A percentile compares a stretch with the other conserved stretches of the same genome.
Evolutionary conservation across 1,140 invertebrate genomes (phyloP).

Genomic region (Papilio machaon): DNA sequence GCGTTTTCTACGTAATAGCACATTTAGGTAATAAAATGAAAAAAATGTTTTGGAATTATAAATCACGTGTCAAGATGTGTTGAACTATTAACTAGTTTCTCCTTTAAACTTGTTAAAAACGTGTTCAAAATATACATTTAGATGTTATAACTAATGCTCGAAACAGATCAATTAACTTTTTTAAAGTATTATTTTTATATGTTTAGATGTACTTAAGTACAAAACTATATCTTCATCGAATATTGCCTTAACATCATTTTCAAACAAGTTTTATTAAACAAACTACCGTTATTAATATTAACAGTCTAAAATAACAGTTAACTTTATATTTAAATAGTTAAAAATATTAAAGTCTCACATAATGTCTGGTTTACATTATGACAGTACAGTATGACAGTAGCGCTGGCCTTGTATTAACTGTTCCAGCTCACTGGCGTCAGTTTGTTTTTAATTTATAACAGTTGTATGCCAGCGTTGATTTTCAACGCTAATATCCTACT

Average conservation of each 20-base stretch:
- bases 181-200: constrained; percentile 39
- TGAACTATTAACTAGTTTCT: background rate
- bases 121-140: constrained; percentile 34
- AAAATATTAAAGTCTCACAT: no score
- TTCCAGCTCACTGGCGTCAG: no score
- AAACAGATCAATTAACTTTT: constrained; percentile 25
- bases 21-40: no score
- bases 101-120: constrained; percentile 15
- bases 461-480: no score
- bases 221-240: constrained; percentile 24
- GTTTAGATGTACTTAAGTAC: constrained; percentile 30
- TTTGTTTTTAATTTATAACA: no score
- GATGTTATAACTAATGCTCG: constrained; percentile 19
- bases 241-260: constrained; percentile 22
- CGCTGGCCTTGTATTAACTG: no score
- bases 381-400: no score
- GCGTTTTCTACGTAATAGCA: no score
- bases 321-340: no score
- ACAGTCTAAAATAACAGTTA: background rate
- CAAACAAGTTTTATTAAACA: constrained; percentile 3
- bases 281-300: background rate
- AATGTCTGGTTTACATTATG: no score
- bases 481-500: no score
- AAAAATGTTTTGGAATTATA: no score
- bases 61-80: background rate